Conservation (phyloP, 2,888 invertebrate genomes). For the Gastracanthus pulcherrimus region DNA sequence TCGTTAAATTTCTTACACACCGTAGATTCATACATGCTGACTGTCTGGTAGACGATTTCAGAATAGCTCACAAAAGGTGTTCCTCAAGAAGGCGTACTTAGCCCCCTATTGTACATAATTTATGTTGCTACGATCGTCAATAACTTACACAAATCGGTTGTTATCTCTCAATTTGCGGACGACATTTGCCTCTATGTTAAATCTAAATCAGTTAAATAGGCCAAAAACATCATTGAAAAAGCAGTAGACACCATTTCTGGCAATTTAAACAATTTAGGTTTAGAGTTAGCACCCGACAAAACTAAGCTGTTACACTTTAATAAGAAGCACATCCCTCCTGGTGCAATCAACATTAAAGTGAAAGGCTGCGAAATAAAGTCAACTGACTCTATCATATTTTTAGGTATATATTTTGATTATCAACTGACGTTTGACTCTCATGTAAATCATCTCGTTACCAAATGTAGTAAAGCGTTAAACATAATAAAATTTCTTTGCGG, state of each 20-base stretch:
- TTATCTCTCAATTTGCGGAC: constrained; percentile 31
- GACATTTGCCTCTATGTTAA: constrained; percentile 26
- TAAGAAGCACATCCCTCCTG: constrained; percentile 21
- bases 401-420: background rate
- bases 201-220: background rate
- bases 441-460: background rate
- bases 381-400: background rate
- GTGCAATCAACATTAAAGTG: background rate
- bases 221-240: background rate
- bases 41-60: background rate
- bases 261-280: background rate
- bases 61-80: constrained; percentile 42
- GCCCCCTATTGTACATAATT: constrained; percentile 42
- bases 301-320: constrained; percentile 23
- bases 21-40: constrained; percentile 27
- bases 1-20: constrained; percentile 27
- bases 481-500: constrained; percentile 15
- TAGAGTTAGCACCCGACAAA: constrained; percentile 6
- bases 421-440: background rate
- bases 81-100: constrained; percentile 55
- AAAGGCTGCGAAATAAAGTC: background rate
- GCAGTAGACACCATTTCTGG: background rate
- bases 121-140: constrained; percentile 26
- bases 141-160: constrained; percentile 21
- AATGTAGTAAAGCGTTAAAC: constrained; percentile 2